A percentile compares a stretch with the other conserved stretches of the same genome.
Evolutionary conservation across 53 echinoderm and acorn worm species (phyloP).

Genomic region (Echinarachnius parma): DNA sequence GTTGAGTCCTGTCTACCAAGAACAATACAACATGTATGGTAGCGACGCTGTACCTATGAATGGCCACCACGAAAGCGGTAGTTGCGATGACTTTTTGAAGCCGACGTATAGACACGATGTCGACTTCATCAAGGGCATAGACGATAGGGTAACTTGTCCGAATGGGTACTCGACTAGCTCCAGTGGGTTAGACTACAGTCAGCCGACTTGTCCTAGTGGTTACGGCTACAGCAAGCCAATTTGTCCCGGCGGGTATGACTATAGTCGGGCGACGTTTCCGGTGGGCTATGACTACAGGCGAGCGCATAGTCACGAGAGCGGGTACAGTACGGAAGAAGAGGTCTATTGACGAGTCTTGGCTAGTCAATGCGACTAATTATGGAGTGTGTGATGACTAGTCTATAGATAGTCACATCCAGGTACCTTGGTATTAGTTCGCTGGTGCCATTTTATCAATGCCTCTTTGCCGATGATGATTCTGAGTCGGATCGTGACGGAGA

Average conservation of each 20-base stretch:
- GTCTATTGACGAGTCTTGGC: constrained; percentile 18
- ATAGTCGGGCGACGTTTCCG: too few species aligned
- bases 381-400: too few species aligned
- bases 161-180: not conserved
- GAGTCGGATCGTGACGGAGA: too few species aligned
- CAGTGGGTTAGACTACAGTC: too few species aligned
- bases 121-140: constrained; percentile 19
- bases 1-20: constrained; percentile 19
- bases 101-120: not conserved
- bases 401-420: too few species aligned
- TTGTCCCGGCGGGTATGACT: too few species aligned
- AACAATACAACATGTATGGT: constrained; percentile 37
- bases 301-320: constrained; percentile 59
- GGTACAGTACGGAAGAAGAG: constrained; percentile 64
- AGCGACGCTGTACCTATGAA: not conserved
- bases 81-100: not conserved
- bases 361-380: too few species aligned
- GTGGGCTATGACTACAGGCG: constrained; percentile 32
- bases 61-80: too few species aligned
- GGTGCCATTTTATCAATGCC: too few species aligned
- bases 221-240: not conserved
- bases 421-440: too few species aligned
- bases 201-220: too few species aligned
- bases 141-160: constrained; percentile 6
- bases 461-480: too few species aligned